Conservation (phyloP, 2,113 vertebrate genomes). For the Caretta caretta region DNA sequence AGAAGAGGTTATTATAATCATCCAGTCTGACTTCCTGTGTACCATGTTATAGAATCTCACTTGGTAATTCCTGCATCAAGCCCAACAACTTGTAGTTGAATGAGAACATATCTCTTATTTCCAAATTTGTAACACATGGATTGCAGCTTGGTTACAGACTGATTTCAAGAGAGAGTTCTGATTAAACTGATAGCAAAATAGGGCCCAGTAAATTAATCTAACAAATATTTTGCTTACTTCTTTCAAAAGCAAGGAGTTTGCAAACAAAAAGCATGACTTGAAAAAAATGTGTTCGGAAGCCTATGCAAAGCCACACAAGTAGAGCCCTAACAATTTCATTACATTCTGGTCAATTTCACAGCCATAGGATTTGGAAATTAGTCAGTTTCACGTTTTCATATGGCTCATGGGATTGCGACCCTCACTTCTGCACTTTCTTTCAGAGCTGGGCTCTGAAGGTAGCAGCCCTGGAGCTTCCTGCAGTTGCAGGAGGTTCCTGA, state of each 20-base stretch:
- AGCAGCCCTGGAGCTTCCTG: too few relatives aligned
- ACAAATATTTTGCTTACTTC: background rate
- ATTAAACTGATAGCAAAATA: background rate
- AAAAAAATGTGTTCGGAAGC: background rate
- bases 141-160: background rate
- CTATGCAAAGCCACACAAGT: too few relatives aligned
- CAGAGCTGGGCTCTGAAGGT: too few relatives aligned
- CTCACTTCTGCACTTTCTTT: too few relatives aligned
- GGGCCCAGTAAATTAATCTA: background rate
- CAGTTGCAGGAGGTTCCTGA: too few relatives aligned
- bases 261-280: background rate
- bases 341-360: too few relatives aligned
- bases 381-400: too few relatives aligned
- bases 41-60: background rate
- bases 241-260: background rate
- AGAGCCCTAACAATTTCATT: too few relatives aligned
- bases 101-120: background rate
- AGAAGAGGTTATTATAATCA: background rate
- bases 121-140: background rate
- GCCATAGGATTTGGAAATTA: too few relatives aligned
- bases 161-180: background rate
- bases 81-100: background rate
- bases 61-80: background rate
- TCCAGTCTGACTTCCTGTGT: background rate
- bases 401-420: too few relatives aligned